A percentile compares a stretch with the other conserved stretches of the same genome.
phyloP scores from a whole-genome alignment of 2,113 vertebrate species.

The Apteryx owenii region DNA sequence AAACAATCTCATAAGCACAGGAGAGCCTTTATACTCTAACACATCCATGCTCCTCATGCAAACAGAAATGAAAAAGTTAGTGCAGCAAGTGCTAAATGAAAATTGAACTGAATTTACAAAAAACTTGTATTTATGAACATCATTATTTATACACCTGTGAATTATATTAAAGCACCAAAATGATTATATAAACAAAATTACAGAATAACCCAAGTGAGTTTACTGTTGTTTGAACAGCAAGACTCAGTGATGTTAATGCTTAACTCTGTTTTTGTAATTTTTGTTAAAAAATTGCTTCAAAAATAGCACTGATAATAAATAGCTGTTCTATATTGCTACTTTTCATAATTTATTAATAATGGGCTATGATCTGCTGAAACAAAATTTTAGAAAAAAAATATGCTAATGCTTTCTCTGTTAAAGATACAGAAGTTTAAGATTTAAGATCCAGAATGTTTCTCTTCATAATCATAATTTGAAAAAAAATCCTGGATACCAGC shows the following conservation, averaged over 20 bases:
- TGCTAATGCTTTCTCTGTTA: background rate
- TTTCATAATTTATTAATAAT: constrained; percentile 4
- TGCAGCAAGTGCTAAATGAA: constrained; percentile 47
- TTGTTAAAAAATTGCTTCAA: background rate
- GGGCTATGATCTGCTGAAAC: background rate
- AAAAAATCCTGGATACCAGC: rapidly evolving
- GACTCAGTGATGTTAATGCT: background rate
- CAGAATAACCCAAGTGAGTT: constrained; percentile 14
- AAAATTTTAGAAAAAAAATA: background rate
- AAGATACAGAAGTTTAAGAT: background rate
- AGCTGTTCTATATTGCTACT: background rate
- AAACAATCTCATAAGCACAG: constrained; percentile 24
- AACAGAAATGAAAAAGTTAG: constrained; percentile 64
- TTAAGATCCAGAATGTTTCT: background rate
- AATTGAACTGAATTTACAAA: constrained; percentile 53
- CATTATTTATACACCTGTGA: constrained; percentile 69
- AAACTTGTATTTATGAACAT: constrained; percentile 42
- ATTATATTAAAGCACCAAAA: constrained; percentile 44
- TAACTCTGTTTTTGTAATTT: background rate
- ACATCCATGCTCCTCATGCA: constrained; percentile 27
- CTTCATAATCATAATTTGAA: background rate
- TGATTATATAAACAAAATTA: constrained; percentile 4
- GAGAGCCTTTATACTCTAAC: constrained; percentile 48
- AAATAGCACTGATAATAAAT: background rate
- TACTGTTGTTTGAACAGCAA: constrained; percentile 3